Conservation (phyloP, 92 coral and sea anemone genomes). For the Metridium senile region DNA sequence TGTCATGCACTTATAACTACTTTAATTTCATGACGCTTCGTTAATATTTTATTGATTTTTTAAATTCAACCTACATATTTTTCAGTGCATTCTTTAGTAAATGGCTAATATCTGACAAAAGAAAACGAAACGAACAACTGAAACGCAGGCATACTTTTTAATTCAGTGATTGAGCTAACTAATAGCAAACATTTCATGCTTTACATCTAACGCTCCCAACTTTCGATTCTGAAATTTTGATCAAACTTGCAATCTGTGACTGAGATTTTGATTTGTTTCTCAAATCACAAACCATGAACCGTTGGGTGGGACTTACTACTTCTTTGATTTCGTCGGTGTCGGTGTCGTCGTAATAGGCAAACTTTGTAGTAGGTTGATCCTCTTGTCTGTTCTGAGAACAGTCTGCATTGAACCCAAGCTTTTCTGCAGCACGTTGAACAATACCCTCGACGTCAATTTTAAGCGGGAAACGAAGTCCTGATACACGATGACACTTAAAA, state of each 20-base stretch:
- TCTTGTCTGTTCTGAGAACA: neutral
- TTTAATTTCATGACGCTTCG: too few relatives aligned
- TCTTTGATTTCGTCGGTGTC: neutral
- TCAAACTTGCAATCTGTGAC: neutral
- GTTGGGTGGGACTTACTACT: neutral
- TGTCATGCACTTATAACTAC: too few relatives aligned
- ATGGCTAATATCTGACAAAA: too few relatives aligned
- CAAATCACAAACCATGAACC: neutral
- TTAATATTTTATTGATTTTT: too few relatives aligned
- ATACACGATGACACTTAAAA: neutral
- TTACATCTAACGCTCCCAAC: neutral
- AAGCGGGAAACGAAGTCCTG: neutral
- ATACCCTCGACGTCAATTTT: neutral
- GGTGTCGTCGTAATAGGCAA: neutral
- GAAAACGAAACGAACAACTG: too few relatives aligned
- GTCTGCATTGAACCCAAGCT: neutral
- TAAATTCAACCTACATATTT: too few relatives aligned
- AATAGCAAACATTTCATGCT: neutral
- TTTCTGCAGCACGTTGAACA: slow-evolving; percentile 2
- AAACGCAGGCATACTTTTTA: too few relatives aligned
- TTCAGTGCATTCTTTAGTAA: too few relatives aligned
- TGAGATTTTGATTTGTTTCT: neutral
- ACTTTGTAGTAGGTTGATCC: neutral
- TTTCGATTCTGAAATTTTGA: neutral
- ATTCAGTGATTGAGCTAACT: too few relatives aligned